Conservation (phyloP, 2,888 invertebrate species). For the Andrena praecox region DNA sequence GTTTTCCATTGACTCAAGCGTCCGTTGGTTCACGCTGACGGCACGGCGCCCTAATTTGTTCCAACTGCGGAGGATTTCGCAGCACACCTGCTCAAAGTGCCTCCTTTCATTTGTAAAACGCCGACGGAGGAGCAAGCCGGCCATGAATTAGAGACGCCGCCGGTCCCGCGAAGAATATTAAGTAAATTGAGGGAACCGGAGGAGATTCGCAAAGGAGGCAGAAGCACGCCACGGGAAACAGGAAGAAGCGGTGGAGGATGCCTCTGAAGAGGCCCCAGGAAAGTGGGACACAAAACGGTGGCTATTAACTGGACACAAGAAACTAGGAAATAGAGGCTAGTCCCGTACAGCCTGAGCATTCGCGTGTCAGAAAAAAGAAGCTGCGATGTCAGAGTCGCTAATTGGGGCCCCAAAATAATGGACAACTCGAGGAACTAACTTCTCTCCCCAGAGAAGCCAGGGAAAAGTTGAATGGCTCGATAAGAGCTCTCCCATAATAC, state of each 20-base stretch:
- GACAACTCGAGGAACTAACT: not conserved
- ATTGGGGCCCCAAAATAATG: too few relatives aligned
- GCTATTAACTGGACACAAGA: conserved; percentile 21
- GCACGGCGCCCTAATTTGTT: conserved; percentile 3
- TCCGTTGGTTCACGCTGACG: too few relatives aligned
- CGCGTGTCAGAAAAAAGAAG: too few relatives aligned
- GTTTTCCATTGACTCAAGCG: too few relatives aligned
- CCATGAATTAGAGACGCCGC: conserved; percentile 11
- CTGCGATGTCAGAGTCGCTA: too few relatives aligned
- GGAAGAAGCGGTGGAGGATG: not conserved
- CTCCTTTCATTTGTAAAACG: conserved; percentile 18
- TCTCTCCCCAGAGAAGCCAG: not conserved
- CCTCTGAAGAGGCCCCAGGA: not conserved
- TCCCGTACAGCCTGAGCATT: too few relatives aligned
- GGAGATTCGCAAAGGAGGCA: conserved; percentile 10
- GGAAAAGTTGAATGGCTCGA: conserved; percentile 27
- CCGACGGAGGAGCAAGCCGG: not conserved
- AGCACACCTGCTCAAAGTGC: not conserved
- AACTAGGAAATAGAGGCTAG: not conserved
- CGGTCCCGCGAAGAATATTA: conserved; percentile 20
- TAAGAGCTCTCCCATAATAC: not conserved
- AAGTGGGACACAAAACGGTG: not conserved
- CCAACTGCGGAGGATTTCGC: conserved; percentile 10
- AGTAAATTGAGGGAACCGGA: conserved; percentile 20
- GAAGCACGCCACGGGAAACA: conserved; percentile 16